Base-by-base conservation (phyloP, 1,140 invertebrate species). In the Pomacea maculata region DNA sequence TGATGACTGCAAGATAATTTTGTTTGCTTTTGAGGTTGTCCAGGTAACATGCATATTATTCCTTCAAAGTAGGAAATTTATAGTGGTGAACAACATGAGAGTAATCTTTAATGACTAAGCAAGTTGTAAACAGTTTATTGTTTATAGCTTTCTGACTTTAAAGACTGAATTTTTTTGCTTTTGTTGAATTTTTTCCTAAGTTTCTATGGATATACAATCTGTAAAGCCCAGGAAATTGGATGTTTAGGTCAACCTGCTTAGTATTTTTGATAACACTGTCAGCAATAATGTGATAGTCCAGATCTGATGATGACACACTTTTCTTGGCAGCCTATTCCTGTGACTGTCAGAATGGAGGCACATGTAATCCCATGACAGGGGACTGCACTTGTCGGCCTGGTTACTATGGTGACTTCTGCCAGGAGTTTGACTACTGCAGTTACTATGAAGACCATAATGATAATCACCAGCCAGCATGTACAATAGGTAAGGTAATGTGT, bases 311-410 rank as follows among this genome's bases (percentile, higher is more conserved):
- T n/a, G 54, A 75, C 14, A 61, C 57, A 61, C 57, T 55, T 7
- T 63, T 61, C 57, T 75, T 70, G 73, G 19, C 78, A 88, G 87
- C 85, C 61, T 88, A 83, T 74, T 67, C 78, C 21, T 98, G 97
- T 90, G 94, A 95, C 86, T 99, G 97, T 92, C 95, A 96, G 90
- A 92, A 93, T 84, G 95, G 96, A 89, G 95, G 95, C 79, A 95
- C 95, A n/a, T 98, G 97, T 91, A 95, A 97, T 90, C 94, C 94
- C 57, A 91, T 93, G 17, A 95, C 93, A 21, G 97, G 97, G 54
- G 92, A 92, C 81, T 98, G 97, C 89, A 29, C 63, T 6, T 89
- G 88, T 83, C 82, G 81, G 9, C 82, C 84, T n/a, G 88, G 88
- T 25, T 90, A 88, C 83, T 84, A 85, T 82, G 91, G 88, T 19